Evolutionary conservation across 2,888 invertebrate species (phyloP).

Genomic region (Nephrotoma appendiculata): DNA sequence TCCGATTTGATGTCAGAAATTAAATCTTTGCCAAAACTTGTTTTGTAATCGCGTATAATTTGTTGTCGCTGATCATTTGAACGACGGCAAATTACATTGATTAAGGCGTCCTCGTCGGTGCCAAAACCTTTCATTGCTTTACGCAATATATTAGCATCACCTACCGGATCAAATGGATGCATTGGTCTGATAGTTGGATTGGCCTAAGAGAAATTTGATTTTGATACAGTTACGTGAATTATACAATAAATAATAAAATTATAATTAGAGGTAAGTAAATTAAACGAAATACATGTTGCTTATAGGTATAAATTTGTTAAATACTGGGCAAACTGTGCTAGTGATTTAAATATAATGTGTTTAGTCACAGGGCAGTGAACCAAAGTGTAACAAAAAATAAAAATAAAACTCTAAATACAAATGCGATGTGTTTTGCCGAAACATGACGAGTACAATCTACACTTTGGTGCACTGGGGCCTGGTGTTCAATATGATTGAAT

Average conservation of each 20-base stretch:
- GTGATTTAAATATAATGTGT: background rate
- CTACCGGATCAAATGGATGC: slow-evolving; percentile 62
- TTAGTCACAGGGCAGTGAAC: background rate
- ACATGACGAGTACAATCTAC: background rate
- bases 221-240: background rate
- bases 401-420: background rate
- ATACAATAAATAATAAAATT: background rate
- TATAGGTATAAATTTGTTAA: background rate
- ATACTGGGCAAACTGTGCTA: background rate
- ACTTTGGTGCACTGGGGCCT: background rate
- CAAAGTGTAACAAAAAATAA: background rate
- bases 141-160: slow-evolving; percentile 64
- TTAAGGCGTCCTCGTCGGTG: slow-evolving; percentile 81
- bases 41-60: slow-evolving; percentile 12
- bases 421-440: background rate
- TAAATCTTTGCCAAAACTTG: slow-evolving; percentile 45
- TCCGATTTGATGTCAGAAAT: slow-evolving; percentile 77
- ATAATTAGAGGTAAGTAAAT: background rate
- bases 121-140: slow-evolving; percentile 84
- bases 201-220: slow-evolving; percentile 19
- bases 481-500: background rate
- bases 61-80: slow-evolving; percentile 68
- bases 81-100: slow-evolving; percentile 66
- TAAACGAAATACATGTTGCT: background rate
- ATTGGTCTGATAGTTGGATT: slow-evolving; percentile 59